Percentiles rank a stretch among this genome's conserved stretches.
Evolutionary conservation across 1,140 invertebrate species (phyloP).

Genomic region (Cecropterus lyciades): DNA sequence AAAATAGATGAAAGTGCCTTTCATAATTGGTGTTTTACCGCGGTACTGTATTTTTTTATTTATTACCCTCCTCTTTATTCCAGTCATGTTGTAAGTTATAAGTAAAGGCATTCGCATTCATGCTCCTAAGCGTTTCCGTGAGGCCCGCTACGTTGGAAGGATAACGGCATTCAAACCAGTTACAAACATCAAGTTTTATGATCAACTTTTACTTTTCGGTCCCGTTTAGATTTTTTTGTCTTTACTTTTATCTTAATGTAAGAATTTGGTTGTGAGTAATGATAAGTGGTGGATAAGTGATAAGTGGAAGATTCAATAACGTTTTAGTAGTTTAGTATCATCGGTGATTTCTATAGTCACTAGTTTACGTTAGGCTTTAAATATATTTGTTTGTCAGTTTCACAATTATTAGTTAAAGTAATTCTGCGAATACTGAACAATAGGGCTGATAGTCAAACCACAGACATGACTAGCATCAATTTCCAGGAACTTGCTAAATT

Average conservation of each 20-base stretch:
- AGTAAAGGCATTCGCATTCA: conserved; percentile 7
- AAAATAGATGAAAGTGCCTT: no score
- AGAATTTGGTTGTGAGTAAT: conserved; percentile 7
- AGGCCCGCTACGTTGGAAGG: conserved; percentile 22
- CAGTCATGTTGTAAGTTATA: not conserved
- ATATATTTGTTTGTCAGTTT: no score
- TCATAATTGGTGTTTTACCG: no score
- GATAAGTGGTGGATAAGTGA: no score
- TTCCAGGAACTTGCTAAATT: no score
- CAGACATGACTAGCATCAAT: no score
- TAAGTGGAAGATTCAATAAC: not conserved
- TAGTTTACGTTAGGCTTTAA: no score
- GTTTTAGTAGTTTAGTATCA: not conserved
- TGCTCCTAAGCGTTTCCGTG: conserved; percentile 13
- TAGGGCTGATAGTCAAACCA: no score
- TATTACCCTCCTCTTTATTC: not conserved
- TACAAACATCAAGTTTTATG: conserved; percentile 28
- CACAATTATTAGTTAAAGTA: no score
- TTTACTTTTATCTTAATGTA: not conserved
- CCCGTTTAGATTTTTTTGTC: conserved; percentile 22
- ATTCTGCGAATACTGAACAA: no score
- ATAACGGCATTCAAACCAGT: conserved; percentile 32
- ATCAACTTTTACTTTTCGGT: conserved; percentile 35
- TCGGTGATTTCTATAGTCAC: not conserved
- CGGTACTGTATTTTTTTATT: no score